These are phyloP conservation scores for Carassius gibelio DNA, from an alignment of 2,113 vertebrate species.

Conservation along the genomic window DNA sequence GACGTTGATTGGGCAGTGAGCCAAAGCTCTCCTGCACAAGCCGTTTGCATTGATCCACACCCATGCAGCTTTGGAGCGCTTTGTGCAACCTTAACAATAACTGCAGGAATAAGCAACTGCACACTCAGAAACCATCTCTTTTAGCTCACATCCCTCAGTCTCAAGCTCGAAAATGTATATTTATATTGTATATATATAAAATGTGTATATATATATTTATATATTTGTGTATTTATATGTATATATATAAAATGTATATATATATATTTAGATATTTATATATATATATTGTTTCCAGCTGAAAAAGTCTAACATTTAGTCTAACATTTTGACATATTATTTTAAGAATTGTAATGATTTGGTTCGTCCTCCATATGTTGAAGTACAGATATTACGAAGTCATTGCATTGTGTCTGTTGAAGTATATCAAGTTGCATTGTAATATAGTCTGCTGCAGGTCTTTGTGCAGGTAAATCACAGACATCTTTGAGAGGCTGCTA, in stretches of 20 bases:
- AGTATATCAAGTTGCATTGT: background rate
- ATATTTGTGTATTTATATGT: too few relatives aligned
- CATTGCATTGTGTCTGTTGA: background rate
- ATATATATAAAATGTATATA: too few relatives aligned
- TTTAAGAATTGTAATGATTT: too few relatives aligned
- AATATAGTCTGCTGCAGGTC: slow-evolving; percentile 18
- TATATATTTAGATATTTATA: too few relatives aligned
- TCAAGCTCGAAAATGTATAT: background rate
- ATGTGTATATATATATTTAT: too few relatives aligned
- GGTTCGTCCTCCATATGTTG: too few relatives aligned
- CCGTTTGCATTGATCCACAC: slow-evolving; percentile 58
- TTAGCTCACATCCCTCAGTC: background rate
- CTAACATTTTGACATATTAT: too few relatives aligned
- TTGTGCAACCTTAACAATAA: slow-evolving; percentile 70
- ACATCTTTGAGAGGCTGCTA: slow-evolving; percentile 46
- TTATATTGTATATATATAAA: too few relatives aligned
- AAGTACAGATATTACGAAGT: background rate
- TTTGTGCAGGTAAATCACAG: slow-evolving; percentile 44
- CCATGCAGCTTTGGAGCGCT: slow-evolving; percentile 60
- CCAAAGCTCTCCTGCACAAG: slow-evolving; percentile 67
- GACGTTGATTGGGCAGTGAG: slow-evolving; percentile 64
- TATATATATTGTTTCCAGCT: too few relatives aligned
- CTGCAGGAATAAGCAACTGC: slow-evolving; percentile 47
- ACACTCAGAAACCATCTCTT: background rate
- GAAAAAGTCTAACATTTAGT: too few relatives aligned